Evolutionary conservation across 2,888 invertebrate species (phyloP).

Genomic region (Liposcelis brunnea): DNA sequence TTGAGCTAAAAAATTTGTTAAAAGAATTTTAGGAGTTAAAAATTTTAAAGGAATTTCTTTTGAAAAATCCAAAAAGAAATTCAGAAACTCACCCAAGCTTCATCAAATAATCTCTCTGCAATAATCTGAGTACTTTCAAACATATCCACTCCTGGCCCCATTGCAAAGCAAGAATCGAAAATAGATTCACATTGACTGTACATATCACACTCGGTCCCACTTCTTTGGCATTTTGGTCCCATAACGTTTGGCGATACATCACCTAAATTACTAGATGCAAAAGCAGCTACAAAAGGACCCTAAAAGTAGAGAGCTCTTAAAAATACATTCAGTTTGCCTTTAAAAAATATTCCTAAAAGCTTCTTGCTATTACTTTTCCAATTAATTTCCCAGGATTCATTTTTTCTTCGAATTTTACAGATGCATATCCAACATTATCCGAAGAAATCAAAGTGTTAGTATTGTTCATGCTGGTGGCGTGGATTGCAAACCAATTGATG

Average conservation of each 20-base stretch:
- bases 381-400: constrained; percentile 50
- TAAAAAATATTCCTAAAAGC: too few species aligned
- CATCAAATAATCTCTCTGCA: constrained; percentile 53
- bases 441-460: constrained; percentile 72
- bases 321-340: too few species aligned
- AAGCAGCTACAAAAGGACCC: constrained; percentile 78
- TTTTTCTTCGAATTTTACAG: constrained; percentile 63
- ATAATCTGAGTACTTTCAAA: constrained; percentile 84
- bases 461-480: constrained; percentile 91
- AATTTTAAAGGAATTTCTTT: constrained; percentile 4
- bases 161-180: constrained; percentile 51
- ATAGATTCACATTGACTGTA: constrained; percentile 48
- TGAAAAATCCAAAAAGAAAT: constrained; percentile 3
- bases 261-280: constrained; percentile 80
- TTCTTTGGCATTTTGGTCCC: constrained; percentile 67
- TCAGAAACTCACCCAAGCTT: constrained; percentile 45
- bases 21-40: not conserved
- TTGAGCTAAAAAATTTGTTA: too few species aligned
- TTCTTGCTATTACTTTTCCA: constrained; percentile 44
- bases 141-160: constrained; percentile 81
- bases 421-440: constrained; percentile 85
- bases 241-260: constrained; percentile 84
- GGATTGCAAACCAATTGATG: constrained; percentile 89
- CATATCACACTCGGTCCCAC: constrained; percentile 58
- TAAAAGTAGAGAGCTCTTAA: constrained; percentile 22